Percentiles rank a stretch among this genome's conserved stretches.
phyloP scores from a whole-genome alignment of 2,797 vertebrate genomes.

The Trichosurus vulpecula region DNA sequence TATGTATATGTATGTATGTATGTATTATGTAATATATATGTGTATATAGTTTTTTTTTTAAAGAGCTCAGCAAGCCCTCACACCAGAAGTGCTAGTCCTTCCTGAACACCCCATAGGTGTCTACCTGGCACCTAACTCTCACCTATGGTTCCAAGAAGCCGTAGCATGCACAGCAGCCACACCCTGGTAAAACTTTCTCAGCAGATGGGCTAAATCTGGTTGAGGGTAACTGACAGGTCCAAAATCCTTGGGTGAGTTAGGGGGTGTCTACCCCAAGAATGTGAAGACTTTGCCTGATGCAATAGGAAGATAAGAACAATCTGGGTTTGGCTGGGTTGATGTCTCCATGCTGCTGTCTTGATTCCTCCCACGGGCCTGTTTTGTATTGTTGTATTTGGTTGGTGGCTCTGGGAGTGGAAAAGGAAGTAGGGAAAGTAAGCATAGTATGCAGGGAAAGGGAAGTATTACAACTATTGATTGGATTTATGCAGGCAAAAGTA shows the following conservation, averaged over 20 bases:
- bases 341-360: neutral
- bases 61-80: neutral
- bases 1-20: no score
- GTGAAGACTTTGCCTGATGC: neutral
- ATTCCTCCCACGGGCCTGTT: neutral
- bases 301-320: neutral
- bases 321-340: neutral
- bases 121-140: neutral
- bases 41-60: no score
- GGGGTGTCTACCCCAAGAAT: neutral
- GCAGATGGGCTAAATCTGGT: neutral
- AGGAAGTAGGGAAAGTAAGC: neutral
- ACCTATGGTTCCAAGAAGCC: neutral
- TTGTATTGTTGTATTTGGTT: neutral
- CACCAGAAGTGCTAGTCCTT: neutral
- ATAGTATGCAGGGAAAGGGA: neutral
- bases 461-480: neutral
- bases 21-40: no score
- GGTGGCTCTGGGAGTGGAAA: neutral
- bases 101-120: neutral
- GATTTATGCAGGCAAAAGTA: neutral
- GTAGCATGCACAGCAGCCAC: neutral
- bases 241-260: neutral
- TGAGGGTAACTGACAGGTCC: neutral
- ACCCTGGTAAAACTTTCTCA: neutral